phyloP scores from a whole-genome alignment of 2,888 invertebrate species.

The Nemoura dubitans region DNA sequence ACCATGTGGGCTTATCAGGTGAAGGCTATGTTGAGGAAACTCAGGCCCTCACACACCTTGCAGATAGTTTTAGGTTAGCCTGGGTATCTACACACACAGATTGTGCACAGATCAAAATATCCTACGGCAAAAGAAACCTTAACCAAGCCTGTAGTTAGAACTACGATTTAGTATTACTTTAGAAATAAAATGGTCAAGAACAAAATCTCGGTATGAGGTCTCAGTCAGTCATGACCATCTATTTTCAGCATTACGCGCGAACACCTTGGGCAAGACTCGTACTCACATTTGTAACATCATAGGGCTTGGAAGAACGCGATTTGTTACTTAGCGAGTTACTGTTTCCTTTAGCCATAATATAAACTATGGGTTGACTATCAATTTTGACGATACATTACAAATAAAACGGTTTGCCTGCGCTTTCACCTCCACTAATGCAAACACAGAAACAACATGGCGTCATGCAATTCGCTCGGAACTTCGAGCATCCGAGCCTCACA shows the following conservation, averaged over 20 bases:
- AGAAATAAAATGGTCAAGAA: background rate
- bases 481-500: background rate
- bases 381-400: conserved; percentile 24
- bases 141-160: background rate
- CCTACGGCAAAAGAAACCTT: background rate
- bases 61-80: background rate
- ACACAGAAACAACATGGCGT: conserved; percentile 34
- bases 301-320: conserved; percentile 59
- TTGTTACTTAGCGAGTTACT: conserved; percentile 58
- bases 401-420: background rate
- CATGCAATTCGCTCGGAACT: background rate
- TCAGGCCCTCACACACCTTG: background rate
- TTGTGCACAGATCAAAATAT: background rate
- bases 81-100: background rate
- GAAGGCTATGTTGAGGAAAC: background rate
- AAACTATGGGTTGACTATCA: conserved; percentile 7
- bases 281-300: conserved; percentile 64
- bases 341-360: conserved; percentile 59
- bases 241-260: conserved; percentile 52
- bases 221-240: conserved; percentile 52
- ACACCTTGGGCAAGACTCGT: conserved; percentile 50
- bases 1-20: conserved; percentile 12
- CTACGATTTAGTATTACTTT: background rate
- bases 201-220: conserved; percentile 51
- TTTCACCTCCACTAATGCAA: conserved; percentile 24